Percentiles rank a stretch among this genome's conserved stretches.
phyloP scores from a whole-genome alignment of 2,797 vertebrate species.

The Eremophila alpestris region DNA sequence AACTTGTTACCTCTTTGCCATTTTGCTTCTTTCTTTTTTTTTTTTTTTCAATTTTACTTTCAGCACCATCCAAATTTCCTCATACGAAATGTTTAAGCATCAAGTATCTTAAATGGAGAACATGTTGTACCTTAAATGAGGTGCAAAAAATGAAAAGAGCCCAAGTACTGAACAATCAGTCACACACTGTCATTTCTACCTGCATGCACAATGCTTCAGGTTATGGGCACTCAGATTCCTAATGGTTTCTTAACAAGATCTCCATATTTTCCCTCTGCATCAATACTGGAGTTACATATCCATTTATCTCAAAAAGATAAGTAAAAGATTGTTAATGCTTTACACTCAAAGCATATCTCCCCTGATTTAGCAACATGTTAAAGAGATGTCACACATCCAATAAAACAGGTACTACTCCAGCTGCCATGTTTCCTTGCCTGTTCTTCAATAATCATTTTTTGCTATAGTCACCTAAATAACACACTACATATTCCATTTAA shows the following conservation, averaged over 20 bases:
- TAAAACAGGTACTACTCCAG: neutral
- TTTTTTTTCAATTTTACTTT: neutral
- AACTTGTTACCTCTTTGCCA: neutral
- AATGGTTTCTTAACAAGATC: neutral
- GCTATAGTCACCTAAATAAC: neutral
- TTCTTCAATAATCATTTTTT: neutral
- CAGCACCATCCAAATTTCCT: neutral
- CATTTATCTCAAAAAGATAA: neutral
- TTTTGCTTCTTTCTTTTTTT: neutral
- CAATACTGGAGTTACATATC: neutral
- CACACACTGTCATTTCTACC: neutral
- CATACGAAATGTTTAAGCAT: neutral
- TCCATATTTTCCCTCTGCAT: neutral
- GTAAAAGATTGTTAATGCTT: neutral
- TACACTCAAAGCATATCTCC: neutral
- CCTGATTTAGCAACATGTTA: neutral
- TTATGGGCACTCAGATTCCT: neutral
- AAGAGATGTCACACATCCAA: neutral
- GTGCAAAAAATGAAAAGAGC: neutral
- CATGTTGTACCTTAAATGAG: neutral
- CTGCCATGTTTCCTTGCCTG: neutral
- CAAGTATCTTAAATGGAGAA: neutral
- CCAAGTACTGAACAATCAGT: neutral
- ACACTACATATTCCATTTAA: neutral
- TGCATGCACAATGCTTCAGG: neutral